Evolutionary conservation across 2,888 invertebrate genomes (phyloP), one percentile per base, ranked within the genome.

Genomic region (Heteromyza rotundicornis): DNA sequence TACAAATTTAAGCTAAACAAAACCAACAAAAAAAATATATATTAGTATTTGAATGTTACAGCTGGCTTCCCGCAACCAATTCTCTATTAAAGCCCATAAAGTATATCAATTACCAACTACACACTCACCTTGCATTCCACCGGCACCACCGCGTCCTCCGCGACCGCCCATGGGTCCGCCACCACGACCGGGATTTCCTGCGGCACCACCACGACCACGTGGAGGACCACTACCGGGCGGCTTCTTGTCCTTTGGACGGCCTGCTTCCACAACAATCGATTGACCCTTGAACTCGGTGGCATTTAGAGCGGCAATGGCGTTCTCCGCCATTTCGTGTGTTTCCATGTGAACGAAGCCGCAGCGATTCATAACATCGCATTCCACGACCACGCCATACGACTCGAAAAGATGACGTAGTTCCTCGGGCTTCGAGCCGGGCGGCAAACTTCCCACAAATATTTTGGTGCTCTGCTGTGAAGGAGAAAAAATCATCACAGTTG

Each of bases 261-360:
- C 92, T 68, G 90, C 89, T 81, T 95, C 95, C 2, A 95, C 95
- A 63, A 92, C 90, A 71, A 95, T 92, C 64, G 89, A 88, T 57
- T 89, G 89, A 22, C 95, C 95, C 84, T 93, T 93, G 81, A 95
- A 94, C 54, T 89, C 89, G 1, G 89, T 86, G 72, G 92, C 92
- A 82, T 95, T 91, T 27, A 95, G 84, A 27, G 89, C 91, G 66
- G 89, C 87, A 70, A 94, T 93, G 0, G 95, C 95, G 60, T 89
- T 89, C 51, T 89, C 86, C 2, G 95, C 95, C 82, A 94, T 90
- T 57, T 92, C 91, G 74, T 89, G 88, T 19, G 90, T 89, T 77
- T 92, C 90, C 90, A 94, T 90, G 83, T 96, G 95, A 55, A 97
- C 92, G 84, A 97, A 97, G 10, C 95, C 96, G 82, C 95, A 97